These are phyloP conservation scores for Oscarella lobularis DNA, from an alignment of 37 sponge, comb jelly and placozoan genomes.

Conservation along the genomic window DNA sequence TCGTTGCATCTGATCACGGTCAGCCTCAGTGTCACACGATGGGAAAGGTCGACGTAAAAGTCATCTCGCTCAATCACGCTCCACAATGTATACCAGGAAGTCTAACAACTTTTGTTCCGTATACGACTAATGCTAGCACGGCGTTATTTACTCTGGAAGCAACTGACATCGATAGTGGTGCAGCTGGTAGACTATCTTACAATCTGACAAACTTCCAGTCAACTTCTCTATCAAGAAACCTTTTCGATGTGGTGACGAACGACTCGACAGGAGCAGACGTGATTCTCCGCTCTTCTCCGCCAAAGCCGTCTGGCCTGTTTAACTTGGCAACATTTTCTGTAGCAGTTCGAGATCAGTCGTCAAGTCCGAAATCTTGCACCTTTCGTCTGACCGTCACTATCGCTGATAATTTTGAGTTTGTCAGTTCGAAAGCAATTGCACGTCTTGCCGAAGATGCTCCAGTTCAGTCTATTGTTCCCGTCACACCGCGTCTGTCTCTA, in stretches of 20 bases:
- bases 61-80: background rate
- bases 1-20: background rate
- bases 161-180: background rate
- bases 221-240: too few relatives aligned
- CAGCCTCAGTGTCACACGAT: background rate
- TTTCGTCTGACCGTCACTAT: background rate
- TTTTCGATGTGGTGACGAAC: background rate
- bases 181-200: background rate
- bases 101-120: background rate
- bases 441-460: background rate
- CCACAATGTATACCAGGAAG: background rate
- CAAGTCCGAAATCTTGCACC: background rate
- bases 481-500: background rate
- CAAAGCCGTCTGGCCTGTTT: background rate
- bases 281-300: background rate
- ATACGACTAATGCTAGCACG: background rate
- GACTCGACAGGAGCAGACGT: background rate
- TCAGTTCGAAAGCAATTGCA: background rate
- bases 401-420: background rate
- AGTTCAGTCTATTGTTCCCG: background rate
- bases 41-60: background rate
- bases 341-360: background rate
- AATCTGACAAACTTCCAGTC: background rate
- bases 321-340: background rate
- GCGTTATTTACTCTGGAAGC: background rate